A percentile compares a stretch with the other conserved stretches of the same genome.
These are phyloP conservation scores for Eulemur rufifrons DNA, from an alignment of 2,113 vertebrate genomes.

Conservation along the genomic window DNA sequence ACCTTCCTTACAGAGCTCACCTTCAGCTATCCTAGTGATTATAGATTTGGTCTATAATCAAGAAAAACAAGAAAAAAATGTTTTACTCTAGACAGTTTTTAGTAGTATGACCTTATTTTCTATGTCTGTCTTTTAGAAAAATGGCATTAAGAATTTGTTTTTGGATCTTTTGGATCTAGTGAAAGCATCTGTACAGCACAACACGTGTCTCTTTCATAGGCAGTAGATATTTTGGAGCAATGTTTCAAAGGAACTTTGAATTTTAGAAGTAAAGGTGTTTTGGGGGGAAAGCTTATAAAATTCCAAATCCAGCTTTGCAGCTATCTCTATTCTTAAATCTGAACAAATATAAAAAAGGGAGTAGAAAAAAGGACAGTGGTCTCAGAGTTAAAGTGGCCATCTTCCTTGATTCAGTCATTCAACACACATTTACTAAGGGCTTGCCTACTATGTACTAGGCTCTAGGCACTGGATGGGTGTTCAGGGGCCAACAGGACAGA, in stretches of 20 bases:
- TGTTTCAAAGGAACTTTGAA: neutral
- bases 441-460: neutral
- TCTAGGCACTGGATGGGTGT: neutral
- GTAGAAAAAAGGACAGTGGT: neutral
- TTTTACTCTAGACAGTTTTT: neutral
- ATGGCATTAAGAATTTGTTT: neutral
- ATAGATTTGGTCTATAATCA: neutral
- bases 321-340: constrained; percentile 28
- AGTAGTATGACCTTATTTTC: neutral
- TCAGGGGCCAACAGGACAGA: neutral
- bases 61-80: neutral
- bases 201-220: neutral
- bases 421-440: neutral
- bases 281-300: constrained; percentile 63
- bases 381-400: neutral
- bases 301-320: neutral
- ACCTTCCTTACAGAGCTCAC: neutral
- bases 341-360: neutral
- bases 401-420: neutral
- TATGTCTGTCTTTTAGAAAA: constrained; percentile 28
- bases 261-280: constrained; percentile 57
- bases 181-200: neutral
- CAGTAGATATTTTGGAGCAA: neutral
- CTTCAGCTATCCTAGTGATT: neutral
- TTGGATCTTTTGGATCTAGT: neutral